phyloP scores from a whole-genome alignment of 2,888 invertebrate genomes.

The Hirtodrosophila cameraria region DNA sequence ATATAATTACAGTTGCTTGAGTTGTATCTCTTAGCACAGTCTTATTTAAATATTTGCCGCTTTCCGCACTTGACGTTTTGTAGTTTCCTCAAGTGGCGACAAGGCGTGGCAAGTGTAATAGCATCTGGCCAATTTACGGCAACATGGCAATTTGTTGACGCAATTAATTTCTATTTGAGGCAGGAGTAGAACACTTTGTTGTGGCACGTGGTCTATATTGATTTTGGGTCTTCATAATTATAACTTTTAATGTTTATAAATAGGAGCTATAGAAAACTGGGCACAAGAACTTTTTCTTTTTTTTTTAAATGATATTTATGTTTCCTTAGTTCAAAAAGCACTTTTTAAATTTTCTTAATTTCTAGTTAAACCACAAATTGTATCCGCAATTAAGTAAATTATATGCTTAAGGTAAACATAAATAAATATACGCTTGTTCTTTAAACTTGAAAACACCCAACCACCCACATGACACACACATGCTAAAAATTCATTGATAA shows the following conservation, averaged over 20 bases:
- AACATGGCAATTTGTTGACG: conserved; percentile 15
- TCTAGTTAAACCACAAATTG: background rate
- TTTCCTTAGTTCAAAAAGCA: conserved; percentile 17
- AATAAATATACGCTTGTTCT: conserved; percentile 6
- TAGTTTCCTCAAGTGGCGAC: background rate
- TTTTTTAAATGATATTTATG: conserved; percentile 23
- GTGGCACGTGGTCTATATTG: conserved; percentile 24
- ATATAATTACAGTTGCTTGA: conserved; percentile 33
- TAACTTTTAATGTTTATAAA: no score
- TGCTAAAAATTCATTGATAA: conserved; percentile 63
- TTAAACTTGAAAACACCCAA: background rate
- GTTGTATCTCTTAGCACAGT: conserved; percentile 5
- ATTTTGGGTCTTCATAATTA: conserved; percentile 19
- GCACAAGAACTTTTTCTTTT: background rate
- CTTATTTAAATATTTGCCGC: conserved; percentile 3
- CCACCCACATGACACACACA: conserved; percentile 37
- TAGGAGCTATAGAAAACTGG: no score
- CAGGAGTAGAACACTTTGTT: conserved; percentile 1
- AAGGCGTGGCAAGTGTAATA: conserved; percentile 21
- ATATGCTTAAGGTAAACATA: conserved; percentile 48
- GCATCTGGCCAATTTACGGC: conserved; percentile 3
- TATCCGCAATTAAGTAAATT: conserved; percentile 26
- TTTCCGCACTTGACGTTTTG: conserved; percentile 7
- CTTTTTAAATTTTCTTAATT: conserved; percentile 14
- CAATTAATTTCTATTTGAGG: background rate